Percentiles rank a stretch among this genome's conserved stretches.
Conservation (phyloP, 2,888 invertebrate genomes). For the Pristionchus fissidentatus region DNA sequence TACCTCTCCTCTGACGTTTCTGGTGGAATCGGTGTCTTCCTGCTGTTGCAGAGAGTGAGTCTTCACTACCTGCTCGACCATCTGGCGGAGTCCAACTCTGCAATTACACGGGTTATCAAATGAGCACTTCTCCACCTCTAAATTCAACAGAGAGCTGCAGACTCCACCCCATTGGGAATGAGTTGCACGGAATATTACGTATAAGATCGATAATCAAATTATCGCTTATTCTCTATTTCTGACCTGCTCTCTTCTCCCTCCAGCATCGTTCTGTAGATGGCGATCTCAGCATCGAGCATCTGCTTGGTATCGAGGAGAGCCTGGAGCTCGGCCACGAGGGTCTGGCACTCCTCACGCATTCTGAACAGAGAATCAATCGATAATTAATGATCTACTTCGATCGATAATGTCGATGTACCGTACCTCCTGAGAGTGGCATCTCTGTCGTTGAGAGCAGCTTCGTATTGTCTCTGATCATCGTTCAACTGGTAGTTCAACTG, state of each 20-base stretch:
- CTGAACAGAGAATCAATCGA: slow-evolving; percentile 50
- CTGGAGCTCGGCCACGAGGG: slow-evolving; percentile 75
- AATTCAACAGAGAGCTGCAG: neutral
- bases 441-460: slow-evolving; percentile 76
- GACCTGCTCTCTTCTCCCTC: slow-evolving; percentile 79
- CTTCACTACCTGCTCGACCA: slow-evolving; percentile 76
- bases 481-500: slow-evolving; percentile 76
- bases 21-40: slow-evolving; percentile 74
- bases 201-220: too few relatives aligned
- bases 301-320: slow-evolving; percentile 79
- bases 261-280: slow-evolving; percentile 79
- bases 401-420: neutral
- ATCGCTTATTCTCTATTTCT: slow-evolving; percentile 49
- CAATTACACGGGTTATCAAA: too few relatives aligned
- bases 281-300: slow-evolving; percentile 79
- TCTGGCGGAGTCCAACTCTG: slow-evolving; percentile 65
- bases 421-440: slow-evolving; percentile 74
- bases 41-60: slow-evolving; percentile 76
- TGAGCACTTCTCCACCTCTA: neutral
- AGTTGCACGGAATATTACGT: too few relatives aligned
- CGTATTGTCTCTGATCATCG: slow-evolving; percentile 77
- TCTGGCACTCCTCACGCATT: slow-evolving; percentile 76
- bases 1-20: slow-evolving; percentile 74
- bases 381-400: too few relatives aligned
- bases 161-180: neutral